phyloP scores from a whole-genome alignment of 2,888 invertebrate species.

The Aricia artaxerxes region DNA sequence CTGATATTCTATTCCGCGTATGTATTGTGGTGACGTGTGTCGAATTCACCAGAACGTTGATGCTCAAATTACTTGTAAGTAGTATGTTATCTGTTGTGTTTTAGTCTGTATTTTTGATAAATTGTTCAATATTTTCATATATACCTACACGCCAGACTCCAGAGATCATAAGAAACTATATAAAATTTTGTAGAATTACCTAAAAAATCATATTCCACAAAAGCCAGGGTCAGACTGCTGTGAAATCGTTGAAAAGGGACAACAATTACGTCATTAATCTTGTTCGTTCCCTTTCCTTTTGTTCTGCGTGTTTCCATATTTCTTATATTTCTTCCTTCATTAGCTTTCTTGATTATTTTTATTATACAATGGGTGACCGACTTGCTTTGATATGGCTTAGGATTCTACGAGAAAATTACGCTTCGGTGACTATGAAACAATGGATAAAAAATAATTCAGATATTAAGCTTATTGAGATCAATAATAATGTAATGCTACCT shows the following conservation, averaged over 20 bases:
- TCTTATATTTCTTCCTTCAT: constrained; percentile 9
- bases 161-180: not conserved
- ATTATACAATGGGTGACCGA: constrained; percentile 5
- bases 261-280: constrained; percentile 35
- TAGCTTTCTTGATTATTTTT: constrained; percentile 22
- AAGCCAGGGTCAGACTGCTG: not conserved
- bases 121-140: too few relatives aligned
- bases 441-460: not conserved
- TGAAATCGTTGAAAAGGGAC: not conserved
- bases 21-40: not conserved
- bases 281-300: constrained; percentile 32
- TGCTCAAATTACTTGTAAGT: constrained; percentile 1
- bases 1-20: not conserved
- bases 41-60: not conserved
- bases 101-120: not conserved
- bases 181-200: not conserved
- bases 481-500: not conserved
- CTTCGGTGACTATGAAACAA: not conserved
- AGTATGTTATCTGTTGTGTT: not conserved
- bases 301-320: constrained; percentile 33
- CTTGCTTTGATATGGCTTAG: constrained; percentile 3
- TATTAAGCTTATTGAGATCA: not conserved
- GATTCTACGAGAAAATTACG: not conserved
- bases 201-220: not conserved
- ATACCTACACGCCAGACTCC: too few relatives aligned